Evolutionary conservation across 2,113 vertebrate genomes (phyloP).

Genomic region (Felis catus): F.catus_Fca126_mat1.0 CM031417.1:44159501-44160000

Average conservation of each 20-base stretch:
- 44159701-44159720: not conserved
- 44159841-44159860: not conserved
- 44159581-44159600: not conserved
- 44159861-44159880: not conserved
- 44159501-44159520: not conserved
- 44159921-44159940: not conserved
- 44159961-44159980: not conserved
- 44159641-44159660: not conserved
- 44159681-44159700: not conserved
- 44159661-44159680: not conserved
- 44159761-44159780: not conserved
- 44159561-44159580: not conserved
- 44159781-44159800: not conserved
- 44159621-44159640: not conserved
- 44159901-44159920: not conserved
- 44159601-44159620: not conserved
- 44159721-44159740: not conserved
- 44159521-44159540: conserved; percentile 7
- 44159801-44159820: not conserved
- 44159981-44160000: not conserved
- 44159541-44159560: not conserved
- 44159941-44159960: not conserved
- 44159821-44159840: not conserved
- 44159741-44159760: not conserved
- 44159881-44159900: conserved; percentile 16